Conservation (phyloP, 2,888 invertebrate genomes). For the Bunonema sp. region DNA sequence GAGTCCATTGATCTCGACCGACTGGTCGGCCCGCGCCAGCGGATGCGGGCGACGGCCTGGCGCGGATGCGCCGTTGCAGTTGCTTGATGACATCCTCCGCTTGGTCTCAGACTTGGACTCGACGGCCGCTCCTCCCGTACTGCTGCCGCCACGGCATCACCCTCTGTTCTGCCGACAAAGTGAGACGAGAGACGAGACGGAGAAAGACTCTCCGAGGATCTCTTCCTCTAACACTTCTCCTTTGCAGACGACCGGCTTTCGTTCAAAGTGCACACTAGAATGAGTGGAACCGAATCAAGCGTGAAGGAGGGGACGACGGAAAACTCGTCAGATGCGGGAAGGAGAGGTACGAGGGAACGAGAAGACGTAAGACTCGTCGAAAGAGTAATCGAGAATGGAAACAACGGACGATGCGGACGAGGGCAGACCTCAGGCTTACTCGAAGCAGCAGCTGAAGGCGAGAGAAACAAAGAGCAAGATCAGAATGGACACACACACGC, state of each 20-base stretch:
- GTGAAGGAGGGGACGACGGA: not conserved
- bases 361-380: not conserved
- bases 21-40: constrained; percentile 7
- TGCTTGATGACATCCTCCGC: no score
- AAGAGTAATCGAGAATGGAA: not conserved
- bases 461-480: not conserved
- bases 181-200: constrained; percentile 1
- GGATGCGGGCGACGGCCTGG: no score
- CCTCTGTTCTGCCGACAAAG: not conserved
- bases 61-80: no score
- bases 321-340: not conserved
- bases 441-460: not conserved
- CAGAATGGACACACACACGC: not conserved
- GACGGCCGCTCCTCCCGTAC: no score
- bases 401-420: not conserved
- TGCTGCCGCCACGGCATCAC: not conserved
- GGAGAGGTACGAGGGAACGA: not conserved
- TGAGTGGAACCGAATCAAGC: no score
- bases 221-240: no score
- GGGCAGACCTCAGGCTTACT: not conserved
- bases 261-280: no score
- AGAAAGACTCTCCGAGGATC: no score
- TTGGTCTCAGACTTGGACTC: no score
- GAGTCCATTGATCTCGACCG: constrained; percentile 28
- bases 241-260: no score